Conservation (phyloP, 2,797 vertebrate species). For the Galaxias olidus region DNA sequence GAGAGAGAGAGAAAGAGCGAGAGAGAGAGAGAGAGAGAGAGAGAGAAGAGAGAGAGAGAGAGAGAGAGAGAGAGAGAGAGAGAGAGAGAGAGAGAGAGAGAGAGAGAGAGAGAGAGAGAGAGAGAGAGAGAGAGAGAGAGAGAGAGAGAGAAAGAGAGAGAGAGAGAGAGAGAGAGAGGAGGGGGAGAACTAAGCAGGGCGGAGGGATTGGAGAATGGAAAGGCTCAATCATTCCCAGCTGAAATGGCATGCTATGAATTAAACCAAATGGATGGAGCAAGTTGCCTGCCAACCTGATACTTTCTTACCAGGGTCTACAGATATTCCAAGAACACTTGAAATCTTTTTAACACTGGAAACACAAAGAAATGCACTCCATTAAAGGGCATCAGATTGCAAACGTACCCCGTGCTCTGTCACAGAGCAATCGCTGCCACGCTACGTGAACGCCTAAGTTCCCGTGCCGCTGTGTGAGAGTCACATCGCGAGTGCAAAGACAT, state of each 20-base stretch:
- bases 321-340: constrained; percentile 99
- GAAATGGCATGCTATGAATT: constrained; percentile 60
- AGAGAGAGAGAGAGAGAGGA: constrained; percentile 32
- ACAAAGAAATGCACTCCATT: constrained; percentile 93
- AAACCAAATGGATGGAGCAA: constrained; percentile 63
- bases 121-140: constrained; percentile 39
- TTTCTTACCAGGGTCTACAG: constrained; percentile 99
- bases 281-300: constrained; percentile 81
- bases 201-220: constrained; percentile 36
- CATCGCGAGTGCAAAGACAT: no score
- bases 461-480: no score
- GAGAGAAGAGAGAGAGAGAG: constrained; percentile 38
- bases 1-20: constrained; percentile 38
- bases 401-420: constrained; percentile 24
- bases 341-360: constrained; percentile 99
- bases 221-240: constrained; percentile 44
- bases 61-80: constrained; percentile 38
- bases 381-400: constrained; percentile 54
- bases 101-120: constrained; percentile 36
- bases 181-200: constrained; percentile 49
- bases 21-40: constrained; percentile 36
- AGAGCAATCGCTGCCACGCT: constrained; percentile 19
- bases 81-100: constrained; percentile 35
- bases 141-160: constrained; percentile 36
- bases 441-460: not conserved